Evolutionary conservation across 1,140 invertebrate species (phyloP), one percentile per base, ranked within the genome.

Genomic region (Cyclina sinensis): DNA sequence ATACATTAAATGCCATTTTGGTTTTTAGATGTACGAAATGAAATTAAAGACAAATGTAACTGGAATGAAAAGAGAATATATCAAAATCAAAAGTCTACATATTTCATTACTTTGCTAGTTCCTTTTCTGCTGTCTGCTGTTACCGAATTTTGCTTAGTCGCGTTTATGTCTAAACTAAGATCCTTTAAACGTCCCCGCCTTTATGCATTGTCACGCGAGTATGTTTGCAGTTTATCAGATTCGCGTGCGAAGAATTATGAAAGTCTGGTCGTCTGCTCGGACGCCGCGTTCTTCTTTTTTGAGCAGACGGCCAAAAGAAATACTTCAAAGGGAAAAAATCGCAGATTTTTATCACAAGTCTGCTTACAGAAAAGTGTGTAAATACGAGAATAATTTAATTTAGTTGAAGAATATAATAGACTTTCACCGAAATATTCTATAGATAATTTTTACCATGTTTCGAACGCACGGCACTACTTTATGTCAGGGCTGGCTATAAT

Each of bases 231-330:
- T 39, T 76, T 18, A 30, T n/a, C 30, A 74, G 39, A 73, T 78
- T 86, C 84, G 84, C 84, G 84, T 86, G 84, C 74, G 48, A 35
- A 86, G 46, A 78, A 86, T 30, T 86, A 78, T 54, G 46, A 86
- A 78, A 73, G 16, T 54, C 21, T 35, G 39, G 30, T 78, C 74
- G 79, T 62, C 37, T 62, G 59, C 32, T 24, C 11, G 43, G 30
- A 37, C 35, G 57, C 18, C 39, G 73, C 73, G 32, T 48, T 16
- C 39, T 4, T 24, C 43, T 81, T 62, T 32, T n/a, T 39, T 24
- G 62, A 37, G 54, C 51, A 78, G 84, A 76, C 73, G 74, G 78
- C 32, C 51, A 62, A 37, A 27, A 27, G 59, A 46, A 86, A 46
- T 27, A 84, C 65, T 48, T 78, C 74, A 78, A 86, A 76, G 84